Conservation (phyloP, 2,797 vertebrate species). For the Enteromius paludinosus region DNA sequence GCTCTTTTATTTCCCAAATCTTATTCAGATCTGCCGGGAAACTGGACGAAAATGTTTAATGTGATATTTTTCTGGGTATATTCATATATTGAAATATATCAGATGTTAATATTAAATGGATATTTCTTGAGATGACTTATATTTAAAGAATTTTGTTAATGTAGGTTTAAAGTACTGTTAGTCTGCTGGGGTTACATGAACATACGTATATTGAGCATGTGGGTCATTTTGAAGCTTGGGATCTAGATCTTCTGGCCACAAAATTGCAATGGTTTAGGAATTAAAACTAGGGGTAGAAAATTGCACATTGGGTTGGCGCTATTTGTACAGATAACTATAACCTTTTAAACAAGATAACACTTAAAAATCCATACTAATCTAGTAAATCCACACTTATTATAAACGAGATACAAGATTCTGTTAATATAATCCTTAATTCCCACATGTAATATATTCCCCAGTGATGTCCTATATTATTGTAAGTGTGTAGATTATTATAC, state of each 20-base stretch:
- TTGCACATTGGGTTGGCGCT: neutral
- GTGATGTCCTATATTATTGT: slow-evolving; percentile 50
- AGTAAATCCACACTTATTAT: slow-evolving; percentile 18
- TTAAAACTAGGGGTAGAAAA: neutral
- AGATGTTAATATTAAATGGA: neutral
- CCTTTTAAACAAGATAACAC: slow-evolving; percentile 46
- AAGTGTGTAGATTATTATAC: slow-evolving; percentile 42
- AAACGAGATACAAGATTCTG: slow-evolving; percentile 28
- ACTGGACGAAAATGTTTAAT: neutral
- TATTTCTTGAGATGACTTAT: neutral
- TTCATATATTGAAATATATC: slow-evolving; percentile 13
- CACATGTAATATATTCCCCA: slow-evolving; percentile 40
- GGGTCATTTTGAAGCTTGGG: neutral
- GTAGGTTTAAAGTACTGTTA: slow-evolving; percentile 11
- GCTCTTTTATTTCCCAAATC: neutral
- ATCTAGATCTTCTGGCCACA: slow-evolving; percentile 2
- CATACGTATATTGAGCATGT: neutral
- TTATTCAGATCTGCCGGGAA: neutral
- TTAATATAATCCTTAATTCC: slow-evolving; percentile 28
- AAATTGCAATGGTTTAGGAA: slow-evolving; percentile 8
- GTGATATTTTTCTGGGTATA: slow-evolving; percentile 24
- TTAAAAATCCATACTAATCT: slow-evolving; percentile 19
- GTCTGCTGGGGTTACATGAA: neutral
- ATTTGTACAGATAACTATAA: slow-evolving; percentile 52
- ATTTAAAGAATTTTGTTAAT: neutral